Percentiles rank a stretch among this genome's conserved stretches.
These are phyloP conservation scores for Microctonus hyperodae DNA, from an alignment of 2,888 invertebrate species.

Conservation along the genomic window DNA sequence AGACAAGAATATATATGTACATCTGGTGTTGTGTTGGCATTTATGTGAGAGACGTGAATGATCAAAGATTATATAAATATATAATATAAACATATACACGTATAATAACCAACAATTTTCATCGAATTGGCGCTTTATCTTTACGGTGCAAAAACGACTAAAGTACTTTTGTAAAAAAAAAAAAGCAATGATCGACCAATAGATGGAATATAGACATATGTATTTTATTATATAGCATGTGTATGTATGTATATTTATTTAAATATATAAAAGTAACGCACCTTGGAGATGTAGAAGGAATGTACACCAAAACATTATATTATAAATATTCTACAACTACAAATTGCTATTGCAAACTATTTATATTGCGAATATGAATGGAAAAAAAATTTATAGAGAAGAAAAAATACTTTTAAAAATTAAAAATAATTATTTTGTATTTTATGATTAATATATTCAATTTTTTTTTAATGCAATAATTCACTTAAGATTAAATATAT, in stretches of 20 bases:
- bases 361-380: background rate
- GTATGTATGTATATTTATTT: background rate
- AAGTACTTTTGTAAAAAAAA: constrained; percentile 8
- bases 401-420: background rate
- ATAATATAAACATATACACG: background rate
- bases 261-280: constrained; percentile 19
- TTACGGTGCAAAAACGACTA: constrained; percentile 12
- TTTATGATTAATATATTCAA: no score
- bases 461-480: no score
- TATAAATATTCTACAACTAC: background rate
- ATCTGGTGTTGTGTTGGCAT: constrained; percentile 1
- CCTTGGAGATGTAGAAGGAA: constrained; percentile 29
- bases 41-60: background rate
- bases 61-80: background rate
- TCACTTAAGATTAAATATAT: no score
- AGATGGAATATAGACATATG: constrained; percentile 7
- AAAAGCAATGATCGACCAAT: constrained; percentile 2
- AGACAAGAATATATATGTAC: background rate
- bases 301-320: background rate
- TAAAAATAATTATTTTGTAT: no score
- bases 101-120: constrained; percentile 17
- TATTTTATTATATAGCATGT: background rate
- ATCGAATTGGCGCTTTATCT: constrained; percentile 18
- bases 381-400: background rate
- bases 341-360: background rate